Evolutionary conservation across 2,888 invertebrate genomes (phyloP), one percentile per base, ranked within the genome.

Genomic region (Ophioninae sp.): DNA sequence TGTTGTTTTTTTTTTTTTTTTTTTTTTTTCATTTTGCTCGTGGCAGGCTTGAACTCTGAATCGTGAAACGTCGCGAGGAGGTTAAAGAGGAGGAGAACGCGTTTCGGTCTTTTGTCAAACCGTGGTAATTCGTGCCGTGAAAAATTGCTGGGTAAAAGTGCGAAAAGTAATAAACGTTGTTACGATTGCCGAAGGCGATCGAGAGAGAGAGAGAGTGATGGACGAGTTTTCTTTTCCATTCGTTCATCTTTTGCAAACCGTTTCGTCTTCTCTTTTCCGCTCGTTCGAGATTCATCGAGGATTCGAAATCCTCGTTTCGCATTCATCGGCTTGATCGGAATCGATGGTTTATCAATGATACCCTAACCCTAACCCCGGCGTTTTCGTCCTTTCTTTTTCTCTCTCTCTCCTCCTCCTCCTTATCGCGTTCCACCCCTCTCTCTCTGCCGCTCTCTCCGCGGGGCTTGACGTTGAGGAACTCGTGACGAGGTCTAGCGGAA

Each of bases 381-480:
- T 58, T 68, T 59, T 67, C 74, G 10, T 41, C 17, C 67, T 78
- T 37, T 69, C 39, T 68, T 39, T 59, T 20, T 67, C 59, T 5
- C 61, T 44, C 30, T 56, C 71, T 3, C 30, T 68, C 61, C 17
- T 51, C 51, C 51, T 13, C 17, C 17, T 51, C 17, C 17, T 17
- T 1, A 5, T 17, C 51, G 17, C 51, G 0, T 51, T 74, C 61
- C 41, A 13, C 44, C 37, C 68, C 37, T 69, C 30, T 44, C 22
- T 23, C 22, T 69, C 30, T 51, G 17, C 37, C 6, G 30, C 37
- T 44, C 59, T 79, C 44, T 67, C 39, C 30, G 22, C 13, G 17
- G 67, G 37, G 59, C 13, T 73, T 59, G 59, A 75, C 71, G 78
- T 77, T 84, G 51, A 75, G 78, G 75, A 81, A 84, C 79, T 83